These are phyloP conservation scores for Pseudopipra pipra DNA, from an alignment of 2,113 vertebrate genomes.

Conservation along the genomic window DNA sequence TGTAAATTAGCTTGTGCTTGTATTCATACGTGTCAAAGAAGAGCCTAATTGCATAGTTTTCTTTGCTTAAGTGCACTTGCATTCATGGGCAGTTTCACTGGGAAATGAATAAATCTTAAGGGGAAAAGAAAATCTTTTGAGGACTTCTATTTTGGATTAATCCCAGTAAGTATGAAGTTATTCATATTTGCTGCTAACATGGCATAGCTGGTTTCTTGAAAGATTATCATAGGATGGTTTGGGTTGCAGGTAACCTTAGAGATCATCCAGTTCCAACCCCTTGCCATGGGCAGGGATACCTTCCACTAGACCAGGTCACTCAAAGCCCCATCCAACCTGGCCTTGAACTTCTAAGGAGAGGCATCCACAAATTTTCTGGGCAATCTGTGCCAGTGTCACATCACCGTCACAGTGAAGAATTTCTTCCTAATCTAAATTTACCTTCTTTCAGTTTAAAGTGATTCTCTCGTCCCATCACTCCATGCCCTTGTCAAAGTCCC, in stretches of 20 bases:
- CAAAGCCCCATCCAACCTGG: neutral
- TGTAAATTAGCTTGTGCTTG: neutral
- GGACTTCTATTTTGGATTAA: neutral
- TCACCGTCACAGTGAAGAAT: neutral
- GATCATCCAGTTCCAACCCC: neutral
- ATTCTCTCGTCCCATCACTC: neutral
- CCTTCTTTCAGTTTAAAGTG: neutral
- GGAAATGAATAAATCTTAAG: neutral
- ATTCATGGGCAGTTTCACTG: neutral
- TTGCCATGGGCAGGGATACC: neutral
- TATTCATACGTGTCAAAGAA: neutral
- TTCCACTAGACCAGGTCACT: neutral
- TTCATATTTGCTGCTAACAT: neutral
- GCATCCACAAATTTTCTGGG: neutral
- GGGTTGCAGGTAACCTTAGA: neutral
- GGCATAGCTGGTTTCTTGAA: neutral
- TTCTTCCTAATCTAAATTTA: neutral
- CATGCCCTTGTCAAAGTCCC: neutral
- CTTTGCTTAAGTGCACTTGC: neutral
- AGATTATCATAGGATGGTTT: neutral
- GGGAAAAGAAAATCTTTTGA: neutral
- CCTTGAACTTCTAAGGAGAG: neutral
- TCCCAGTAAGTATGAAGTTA: neutral
- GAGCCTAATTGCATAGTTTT: neutral
- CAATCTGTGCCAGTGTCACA: neutral